Evolutionary conservation across 2,888 invertebrate species (phyloP), one percentile per base, ranked within the genome.

Genomic region (Clivina fossor): DNA sequence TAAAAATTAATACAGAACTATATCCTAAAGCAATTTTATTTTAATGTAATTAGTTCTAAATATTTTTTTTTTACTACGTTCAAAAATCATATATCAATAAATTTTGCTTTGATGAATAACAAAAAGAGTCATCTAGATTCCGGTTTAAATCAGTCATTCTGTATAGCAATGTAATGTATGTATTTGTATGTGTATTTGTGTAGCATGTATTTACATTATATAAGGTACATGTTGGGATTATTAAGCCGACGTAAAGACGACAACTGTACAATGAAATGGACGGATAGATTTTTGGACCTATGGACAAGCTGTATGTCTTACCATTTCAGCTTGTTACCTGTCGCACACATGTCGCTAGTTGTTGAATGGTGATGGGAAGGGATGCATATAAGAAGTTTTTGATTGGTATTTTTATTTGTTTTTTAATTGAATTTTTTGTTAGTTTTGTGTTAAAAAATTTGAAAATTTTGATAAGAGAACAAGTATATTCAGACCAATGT

Each of bases 161-260:
- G n/a, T 40, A 1, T 40, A 13, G 9, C 20, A 40, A n/a, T n/a
- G n/a, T n/a, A n/a, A n/a, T 16, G 11, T 11, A 7, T 20, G 8
- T 20, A 4, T 3, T n/a, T 40, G 20, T 40, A 19, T 16, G 20
- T 13, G n/a, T 16, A 19, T 16, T n/a, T 40, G 40, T 18, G 9
- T 40, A 9, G 40, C 40, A 20, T 13, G 19, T 33, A 22, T 40
- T 9, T 40, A 9, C 18, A 8, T 9, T 19, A n/a, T n/a, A n/a
- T n/a, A n/a, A n/a, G n/a, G n/a, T n/a, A n/a, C 46, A 20, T 28
- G 24, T 9, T 13, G 7, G 22, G 44, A 20, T 18, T 35, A 22
- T 11, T 44, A 53, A 44, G 44, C 44, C 19, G 53, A 53, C 53
- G 51, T 24, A 33, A 50, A 51, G 51, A 32, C 51, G 51, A 51